phyloP scores from a whole-genome alignment of 2,888 invertebrate species.

The Erannis defoliaria region DNA sequence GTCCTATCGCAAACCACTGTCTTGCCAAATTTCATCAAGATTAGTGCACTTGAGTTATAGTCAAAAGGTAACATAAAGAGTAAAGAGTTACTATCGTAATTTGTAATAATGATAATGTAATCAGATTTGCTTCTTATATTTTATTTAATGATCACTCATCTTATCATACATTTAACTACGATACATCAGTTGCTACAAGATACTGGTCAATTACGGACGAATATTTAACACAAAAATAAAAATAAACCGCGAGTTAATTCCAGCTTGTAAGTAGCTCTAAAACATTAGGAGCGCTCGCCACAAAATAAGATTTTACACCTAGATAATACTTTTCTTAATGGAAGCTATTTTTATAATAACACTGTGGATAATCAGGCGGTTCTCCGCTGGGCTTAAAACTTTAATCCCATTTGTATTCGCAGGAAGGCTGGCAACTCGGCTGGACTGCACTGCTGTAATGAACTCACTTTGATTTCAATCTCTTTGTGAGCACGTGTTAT shows the following conservation, averaged over 20 bases:
- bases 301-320: conserved; percentile 23
- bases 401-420: conserved; percentile 58
- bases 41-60: no score
- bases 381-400: conserved; percentile 50
- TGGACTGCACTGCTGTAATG: conserved; percentile 56
- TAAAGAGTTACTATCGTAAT: no score
- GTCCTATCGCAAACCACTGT: no score
- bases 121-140: no score
- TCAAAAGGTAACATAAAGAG: no score
- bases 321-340: conserved; percentile 28
- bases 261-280: conserved; percentile 10
- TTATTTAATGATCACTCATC: no score
- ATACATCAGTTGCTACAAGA: no score
- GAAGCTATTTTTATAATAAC: conserved; percentile 42
- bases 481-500: conserved; percentile 45
- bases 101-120: no score
- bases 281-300: conserved; percentile 10
- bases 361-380: conserved; percentile 47
- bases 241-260: conserved; percentile 1
- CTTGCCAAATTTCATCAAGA: no score
- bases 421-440: conserved; percentile 44
- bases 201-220: neutral
- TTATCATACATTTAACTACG: no score
- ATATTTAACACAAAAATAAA: neutral
- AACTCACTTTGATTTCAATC: conserved; percentile 61